Evolutionary conservation across 2,888 invertebrate genomes (phyloP).

Genomic region (Campoletis raptor): DNA sequence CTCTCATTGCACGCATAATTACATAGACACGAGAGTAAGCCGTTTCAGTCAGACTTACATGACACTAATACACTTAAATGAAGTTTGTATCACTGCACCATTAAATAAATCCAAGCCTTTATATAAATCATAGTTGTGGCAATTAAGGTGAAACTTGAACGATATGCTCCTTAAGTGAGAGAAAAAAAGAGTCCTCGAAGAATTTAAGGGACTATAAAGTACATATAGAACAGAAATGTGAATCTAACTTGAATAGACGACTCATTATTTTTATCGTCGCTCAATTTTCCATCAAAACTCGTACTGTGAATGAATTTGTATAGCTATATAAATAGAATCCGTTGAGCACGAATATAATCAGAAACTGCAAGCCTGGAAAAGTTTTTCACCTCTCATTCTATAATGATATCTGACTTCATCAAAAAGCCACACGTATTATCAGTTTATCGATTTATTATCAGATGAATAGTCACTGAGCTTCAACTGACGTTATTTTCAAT

Average conservation of each 20-base stretch:
- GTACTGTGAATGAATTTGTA: not conserved
- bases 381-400: not conserved
- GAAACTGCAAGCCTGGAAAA: not conserved
- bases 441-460: not conserved
- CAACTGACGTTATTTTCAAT: not conserved
- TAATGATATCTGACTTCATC: not conserved
- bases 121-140: not conserved
- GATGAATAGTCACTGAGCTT: not conserved
- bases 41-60: conserved; percentile 58
- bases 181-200: not conserved
- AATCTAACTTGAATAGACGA: conserved; percentile 1
- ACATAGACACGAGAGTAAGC: conserved; percentile 56
- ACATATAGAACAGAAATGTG: not conserved
- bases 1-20: conserved; percentile 61
- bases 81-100: conserved; percentile 3
- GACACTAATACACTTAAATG: conserved; percentile 16
- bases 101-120: not conserved
- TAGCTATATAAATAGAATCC: not conserved
- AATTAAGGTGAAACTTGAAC: not conserved
- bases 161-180: not conserved
- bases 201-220: not conserved
- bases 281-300: conserved; percentile 8
- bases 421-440: not conserved
- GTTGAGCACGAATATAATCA: not conserved
- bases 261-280: conserved; percentile 1